These are phyloP conservation scores for Dendrophyllia cribrosa DNA, from an alignment of 64 coral and sea anemone genomes.

Conservation along the genomic window DNA sequence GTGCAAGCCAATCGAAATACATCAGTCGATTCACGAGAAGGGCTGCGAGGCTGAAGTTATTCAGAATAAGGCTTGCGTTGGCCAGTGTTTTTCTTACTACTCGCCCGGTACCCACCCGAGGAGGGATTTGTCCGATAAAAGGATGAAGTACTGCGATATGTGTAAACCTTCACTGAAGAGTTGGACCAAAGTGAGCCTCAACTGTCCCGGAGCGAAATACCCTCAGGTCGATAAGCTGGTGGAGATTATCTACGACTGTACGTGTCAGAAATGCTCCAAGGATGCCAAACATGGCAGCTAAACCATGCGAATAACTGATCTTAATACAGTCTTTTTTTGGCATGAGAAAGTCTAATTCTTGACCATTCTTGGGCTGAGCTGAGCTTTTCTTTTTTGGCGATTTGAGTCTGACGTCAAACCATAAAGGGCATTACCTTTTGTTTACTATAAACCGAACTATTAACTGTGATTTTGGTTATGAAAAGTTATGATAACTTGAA, in stretches of 20 bases:
- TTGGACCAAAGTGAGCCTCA: slow-evolving; percentile 37
- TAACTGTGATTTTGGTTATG: too few species aligned
- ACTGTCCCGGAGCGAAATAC: slow-evolving; percentile 12
- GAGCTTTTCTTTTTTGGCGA: too few species aligned
- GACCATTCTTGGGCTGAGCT: too few species aligned
- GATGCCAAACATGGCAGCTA: background rate
- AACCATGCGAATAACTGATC: background rate
- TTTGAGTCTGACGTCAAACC: too few species aligned
- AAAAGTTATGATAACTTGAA: too few species aligned
- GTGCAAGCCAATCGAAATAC: slow-evolving; percentile 24
- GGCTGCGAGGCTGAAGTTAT: slow-evolving; percentile 55
- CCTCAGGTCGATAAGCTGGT: slow-evolving; percentile 31
- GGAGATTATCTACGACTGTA: slow-evolving; percentile 24
- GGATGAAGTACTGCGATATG: slow-evolving; percentile 26
- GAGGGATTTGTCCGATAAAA: background rate
- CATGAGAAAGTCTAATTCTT: too few species aligned
- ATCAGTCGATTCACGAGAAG: slow-evolving; percentile 23
- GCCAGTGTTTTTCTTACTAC: slow-evolving; percentile 70
- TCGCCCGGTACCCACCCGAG: slow-evolving; percentile 27
- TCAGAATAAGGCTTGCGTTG: slow-evolving; percentile 59
- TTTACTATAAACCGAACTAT: too few species aligned
- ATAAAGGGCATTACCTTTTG: too few species aligned
- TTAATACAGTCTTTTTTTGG: too few species aligned
- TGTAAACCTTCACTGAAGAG: slow-evolving; percentile 32
- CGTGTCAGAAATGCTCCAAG: slow-evolving; percentile 10